A percentile compares a stretch with the other conserved stretches of the same genome.
These are phyloP conservation scores for Acleris laterana DNA, from an alignment of 2,888 invertebrate genomes.

Conservation along the genomic window DNA sequence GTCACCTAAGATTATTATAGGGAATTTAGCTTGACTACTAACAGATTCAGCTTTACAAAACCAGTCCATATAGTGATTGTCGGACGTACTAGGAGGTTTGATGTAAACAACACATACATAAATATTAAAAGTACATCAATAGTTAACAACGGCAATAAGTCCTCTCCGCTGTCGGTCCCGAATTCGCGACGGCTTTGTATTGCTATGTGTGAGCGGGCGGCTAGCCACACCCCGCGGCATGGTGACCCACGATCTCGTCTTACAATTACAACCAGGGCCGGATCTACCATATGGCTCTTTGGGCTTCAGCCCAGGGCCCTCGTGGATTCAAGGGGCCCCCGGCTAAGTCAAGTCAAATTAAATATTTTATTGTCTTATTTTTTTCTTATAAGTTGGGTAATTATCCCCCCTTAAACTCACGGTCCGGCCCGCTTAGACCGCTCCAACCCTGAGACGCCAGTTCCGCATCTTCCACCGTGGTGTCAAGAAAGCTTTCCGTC, in stretches of 20 bases:
- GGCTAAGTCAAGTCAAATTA: no score
- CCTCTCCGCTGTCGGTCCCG: no score
- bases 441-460: background rate
- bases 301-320: no score
- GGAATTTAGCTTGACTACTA: background rate
- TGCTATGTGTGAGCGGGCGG: background rate
- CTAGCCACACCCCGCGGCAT: conserved; percentile 3
- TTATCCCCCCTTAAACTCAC: no score
- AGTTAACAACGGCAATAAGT: background rate
- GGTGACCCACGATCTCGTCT: conserved; percentile 10
- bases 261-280: no score
- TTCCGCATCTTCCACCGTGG: conserved; percentile 2
- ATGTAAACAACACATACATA: conserved; percentile 9
- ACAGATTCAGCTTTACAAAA: conserved; percentile 12
- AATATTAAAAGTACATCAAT: background rate
- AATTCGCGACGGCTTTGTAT: no score
- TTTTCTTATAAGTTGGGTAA: no score
- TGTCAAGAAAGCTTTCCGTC: background rate
- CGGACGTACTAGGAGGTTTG: conserved; percentile 4
- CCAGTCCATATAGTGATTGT: conserved; percentile 3
- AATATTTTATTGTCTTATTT: no score
- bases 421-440: no score
- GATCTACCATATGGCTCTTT: no score
- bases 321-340: no score
- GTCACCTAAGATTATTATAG: conserved; percentile 11